Evolutionary conservation across 2,888 invertebrate genomes (phyloP).

Genomic region (Choristoneura rosaceana): DNA sequence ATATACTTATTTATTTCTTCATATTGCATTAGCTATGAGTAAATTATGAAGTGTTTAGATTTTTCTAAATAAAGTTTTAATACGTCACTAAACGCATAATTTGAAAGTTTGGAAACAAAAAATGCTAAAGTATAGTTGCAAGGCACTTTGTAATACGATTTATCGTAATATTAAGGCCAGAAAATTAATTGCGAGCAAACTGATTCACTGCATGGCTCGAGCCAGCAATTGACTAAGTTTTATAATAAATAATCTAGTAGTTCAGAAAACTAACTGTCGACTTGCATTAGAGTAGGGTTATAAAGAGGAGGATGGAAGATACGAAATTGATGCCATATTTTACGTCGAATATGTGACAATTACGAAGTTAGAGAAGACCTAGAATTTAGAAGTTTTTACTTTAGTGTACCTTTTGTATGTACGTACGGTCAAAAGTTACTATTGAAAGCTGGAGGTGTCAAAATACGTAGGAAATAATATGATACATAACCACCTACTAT

Average conservation of each 20-base stretch:
- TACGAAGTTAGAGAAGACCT: no score
- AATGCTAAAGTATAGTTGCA: neutral
- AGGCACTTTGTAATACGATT: conserved; percentile 34
- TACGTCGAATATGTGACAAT: no score
- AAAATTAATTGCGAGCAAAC: conserved; percentile 34
- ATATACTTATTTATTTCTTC: neutral
- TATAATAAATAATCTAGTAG: conserved; percentile 16
- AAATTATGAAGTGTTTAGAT: neutral
- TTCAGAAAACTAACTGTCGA: neutral
- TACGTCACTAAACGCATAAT: no score
- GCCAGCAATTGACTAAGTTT: conserved; percentile 32
- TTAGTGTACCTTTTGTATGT: no score
- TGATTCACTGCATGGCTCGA: conserved; percentile 18
- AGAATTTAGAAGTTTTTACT: no score
- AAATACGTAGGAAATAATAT: no score
- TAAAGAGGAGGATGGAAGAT: no score
- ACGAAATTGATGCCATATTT: no score
- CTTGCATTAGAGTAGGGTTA: neutral
- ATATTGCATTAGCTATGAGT: neutral
- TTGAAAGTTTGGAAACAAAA: neutral
- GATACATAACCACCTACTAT: neutral
- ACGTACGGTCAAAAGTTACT: no score
- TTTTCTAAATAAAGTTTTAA: neutral
- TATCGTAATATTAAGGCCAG: conserved; percentile 28
- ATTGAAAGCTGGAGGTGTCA: no score